Evolutionary conservation across 2,888 invertebrate species (phyloP).

Genomic region (Diplazon laetatorius): DNA sequence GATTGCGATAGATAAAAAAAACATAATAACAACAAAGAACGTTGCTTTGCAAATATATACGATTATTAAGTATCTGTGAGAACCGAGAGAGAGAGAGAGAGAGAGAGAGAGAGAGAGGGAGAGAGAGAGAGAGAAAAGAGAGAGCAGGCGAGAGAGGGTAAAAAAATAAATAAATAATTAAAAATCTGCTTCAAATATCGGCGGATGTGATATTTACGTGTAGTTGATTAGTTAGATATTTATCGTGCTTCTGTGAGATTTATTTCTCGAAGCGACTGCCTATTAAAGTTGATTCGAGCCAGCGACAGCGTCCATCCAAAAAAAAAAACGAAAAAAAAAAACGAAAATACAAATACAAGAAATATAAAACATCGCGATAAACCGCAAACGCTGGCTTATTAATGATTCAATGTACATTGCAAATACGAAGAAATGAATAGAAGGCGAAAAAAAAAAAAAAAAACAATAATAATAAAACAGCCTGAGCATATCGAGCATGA

Average conservation of each 20-base stretch:
- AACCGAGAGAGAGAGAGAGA: slow-evolving; percentile 12
- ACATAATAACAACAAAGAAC: not conserved
- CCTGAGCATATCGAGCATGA: slow-evolving; percentile 70
- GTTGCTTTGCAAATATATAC: slow-evolving; percentile 41
- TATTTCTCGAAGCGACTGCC: slow-evolving; percentile 69
- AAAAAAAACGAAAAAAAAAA: slow-evolving; percentile 52
- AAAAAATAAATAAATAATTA: slow-evolving; percentile 15
- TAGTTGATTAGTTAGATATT: slow-evolving; percentile 62
- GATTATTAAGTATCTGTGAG: slow-evolving; percentile 41
- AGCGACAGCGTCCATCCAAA: not conserved
- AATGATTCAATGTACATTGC: slow-evolving; percentile 64
- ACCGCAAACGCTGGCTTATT: slow-evolving; percentile 58
- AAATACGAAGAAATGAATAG: slow-evolving; percentile 38
- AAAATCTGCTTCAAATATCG: slow-evolving; percentile 37
- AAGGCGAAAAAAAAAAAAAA: too few species aligned
- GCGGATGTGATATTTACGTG: slow-evolving; percentile 59
- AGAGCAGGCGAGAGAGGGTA: slow-evolving; percentile 2
- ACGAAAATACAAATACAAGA: slow-evolving; percentile 59
- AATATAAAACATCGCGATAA: slow-evolving; percentile 29
- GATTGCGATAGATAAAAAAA: slow-evolving; percentile 4
- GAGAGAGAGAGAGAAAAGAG: not conserved
- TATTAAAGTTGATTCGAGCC: slow-evolving; percentile 67
- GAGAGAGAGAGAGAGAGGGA: slow-evolving; percentile 4
- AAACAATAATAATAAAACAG: slow-evolving; percentile 73
- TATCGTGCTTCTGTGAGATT: slow-evolving; percentile 68